A percentile compares a stretch with the other conserved stretches of the same genome.
Conservation (phyloP, 2,797 vertebrate species). For the Paramormyrops hopkinsi region DNA sequence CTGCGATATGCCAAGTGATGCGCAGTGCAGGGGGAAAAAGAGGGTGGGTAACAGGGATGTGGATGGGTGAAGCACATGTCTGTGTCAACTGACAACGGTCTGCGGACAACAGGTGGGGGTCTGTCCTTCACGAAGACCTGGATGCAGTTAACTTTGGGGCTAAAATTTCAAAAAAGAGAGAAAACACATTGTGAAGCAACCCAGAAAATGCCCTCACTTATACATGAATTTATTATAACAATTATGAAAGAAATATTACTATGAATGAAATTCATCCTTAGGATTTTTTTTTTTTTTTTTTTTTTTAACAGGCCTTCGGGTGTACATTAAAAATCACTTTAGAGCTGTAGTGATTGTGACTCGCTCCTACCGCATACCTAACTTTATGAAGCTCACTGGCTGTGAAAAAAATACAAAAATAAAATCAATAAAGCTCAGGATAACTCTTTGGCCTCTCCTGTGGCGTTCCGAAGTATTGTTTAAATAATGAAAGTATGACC, state of each 20-base stretch:
- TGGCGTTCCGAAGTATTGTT: conserved; percentile 23
- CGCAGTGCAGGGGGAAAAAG: background rate
- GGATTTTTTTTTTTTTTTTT: background rate
- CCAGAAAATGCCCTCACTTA: background rate
- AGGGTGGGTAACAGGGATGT: background rate
- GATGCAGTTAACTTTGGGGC: background rate
- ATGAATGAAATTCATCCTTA: background rate
- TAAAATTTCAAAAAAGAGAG: background rate
- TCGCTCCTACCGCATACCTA: conserved; percentile 7
- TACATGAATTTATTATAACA: background rate
- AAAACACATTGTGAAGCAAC: background rate
- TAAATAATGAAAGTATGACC: conserved; percentile 42
- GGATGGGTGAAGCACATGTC: background rate
- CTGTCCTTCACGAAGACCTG: background rate
- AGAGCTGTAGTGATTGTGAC: background rate
- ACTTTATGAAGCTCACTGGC: conserved; percentile 14
- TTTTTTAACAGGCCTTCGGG: background rate
- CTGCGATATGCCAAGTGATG: background rate
- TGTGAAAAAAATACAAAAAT: background rate
- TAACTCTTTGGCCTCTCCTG: conserved; percentile 26
- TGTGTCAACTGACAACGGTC: background rate
- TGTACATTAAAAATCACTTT: conserved; percentile 3
- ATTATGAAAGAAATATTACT: background rate
- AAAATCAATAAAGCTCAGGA: conserved; percentile 24
- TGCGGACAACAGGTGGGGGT: background rate